Percentiles rank a stretch among this genome's conserved stretches.
Evolutionary conservation across 2,888 invertebrate species (phyloP).

Genomic region (Acrobasis repandana): DNA sequence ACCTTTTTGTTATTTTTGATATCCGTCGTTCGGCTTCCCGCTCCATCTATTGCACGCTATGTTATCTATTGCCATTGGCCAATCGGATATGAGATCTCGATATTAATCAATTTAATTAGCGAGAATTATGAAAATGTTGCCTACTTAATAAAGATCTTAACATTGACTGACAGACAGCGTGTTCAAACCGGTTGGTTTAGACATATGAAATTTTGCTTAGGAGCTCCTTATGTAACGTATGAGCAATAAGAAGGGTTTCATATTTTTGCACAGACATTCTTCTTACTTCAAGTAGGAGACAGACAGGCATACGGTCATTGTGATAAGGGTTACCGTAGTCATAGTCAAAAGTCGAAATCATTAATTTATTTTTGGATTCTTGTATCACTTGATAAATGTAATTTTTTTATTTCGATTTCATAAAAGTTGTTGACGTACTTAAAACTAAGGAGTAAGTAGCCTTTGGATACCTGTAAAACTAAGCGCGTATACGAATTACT

Average conservation of each 20-base stretch:
- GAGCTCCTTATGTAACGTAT: constrained; percentile 1
- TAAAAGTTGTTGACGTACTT: no score
- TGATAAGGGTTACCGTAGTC: no score
- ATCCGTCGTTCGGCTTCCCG: constrained; percentile 5
- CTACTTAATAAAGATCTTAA: background rate
- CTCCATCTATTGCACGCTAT: background rate
- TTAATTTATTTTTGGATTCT: no score
- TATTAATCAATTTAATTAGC: background rate
- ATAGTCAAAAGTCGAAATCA: no score
- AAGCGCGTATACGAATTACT: no score
- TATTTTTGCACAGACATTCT: no score
- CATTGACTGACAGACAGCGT: background rate
- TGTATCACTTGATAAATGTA: no score
- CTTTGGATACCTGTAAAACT: no score
- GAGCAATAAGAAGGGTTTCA: background rate
- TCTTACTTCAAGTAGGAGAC: no score
- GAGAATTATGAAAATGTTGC: background rate
- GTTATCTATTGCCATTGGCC: background rate
- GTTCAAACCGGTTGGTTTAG: background rate
- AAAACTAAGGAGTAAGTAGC: no score
- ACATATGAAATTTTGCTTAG: background rate
- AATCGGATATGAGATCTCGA: background rate
- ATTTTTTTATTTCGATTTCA: no score
- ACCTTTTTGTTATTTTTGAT: constrained; percentile 4
- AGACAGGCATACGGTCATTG: no score